Conservation (phyloP, 1,140 invertebrate genomes). For the Drosophila saltans region DNA sequence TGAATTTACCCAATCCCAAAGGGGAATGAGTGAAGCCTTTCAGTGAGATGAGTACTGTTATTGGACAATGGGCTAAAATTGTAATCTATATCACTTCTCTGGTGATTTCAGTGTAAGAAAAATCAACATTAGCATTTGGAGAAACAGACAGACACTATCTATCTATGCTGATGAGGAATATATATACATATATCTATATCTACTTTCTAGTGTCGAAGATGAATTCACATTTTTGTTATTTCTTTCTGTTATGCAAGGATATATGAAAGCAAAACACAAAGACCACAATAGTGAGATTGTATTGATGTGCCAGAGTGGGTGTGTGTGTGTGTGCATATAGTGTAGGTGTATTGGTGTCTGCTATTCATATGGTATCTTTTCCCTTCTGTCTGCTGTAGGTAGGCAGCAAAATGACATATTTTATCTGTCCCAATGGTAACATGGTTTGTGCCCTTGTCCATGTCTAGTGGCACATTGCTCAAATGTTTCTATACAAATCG, state of each 20-base stretch:
- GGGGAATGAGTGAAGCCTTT: too few species aligned
- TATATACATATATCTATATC: not conserved
- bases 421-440: not conserved
- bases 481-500: conserved; percentile 14
- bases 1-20: too few species aligned
- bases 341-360: not conserved
- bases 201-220: not conserved
- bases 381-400: not conserved
- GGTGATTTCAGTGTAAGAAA: not conserved
- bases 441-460: not conserved
- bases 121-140: not conserved
- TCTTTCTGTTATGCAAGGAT: conserved; percentile 14
- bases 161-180: not conserved
- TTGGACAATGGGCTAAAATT: not conserved
- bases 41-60: not conserved
- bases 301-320: not conserved
- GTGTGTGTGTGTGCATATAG: not conserved
- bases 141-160: not conserved
- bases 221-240: conserved; percentile 6
- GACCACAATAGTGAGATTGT: conserved; percentile 5
- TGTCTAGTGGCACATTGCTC: conserved; percentile 9
- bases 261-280: conserved; percentile 14
- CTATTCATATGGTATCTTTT: not conserved
- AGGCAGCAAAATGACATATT: conserved; percentile 6
- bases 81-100: not conserved